Conservation (phyloP, 2,113 vertebrate genomes). For the Esox niger region DNA sequence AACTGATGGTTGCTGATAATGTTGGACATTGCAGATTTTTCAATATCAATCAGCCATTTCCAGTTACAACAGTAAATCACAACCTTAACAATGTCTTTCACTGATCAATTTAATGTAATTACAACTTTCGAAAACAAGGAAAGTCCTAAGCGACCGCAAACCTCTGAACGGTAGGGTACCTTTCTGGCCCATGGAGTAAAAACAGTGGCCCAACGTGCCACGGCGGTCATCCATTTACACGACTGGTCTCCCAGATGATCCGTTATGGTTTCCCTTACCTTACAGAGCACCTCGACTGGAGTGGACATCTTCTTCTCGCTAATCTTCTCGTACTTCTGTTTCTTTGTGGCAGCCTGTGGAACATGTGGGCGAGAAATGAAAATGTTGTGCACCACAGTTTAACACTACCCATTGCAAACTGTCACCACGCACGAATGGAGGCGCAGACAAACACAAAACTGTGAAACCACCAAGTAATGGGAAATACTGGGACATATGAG, state of each 20-base stretch:
- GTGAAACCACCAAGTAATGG: not conserved
- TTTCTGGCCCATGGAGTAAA: not conserved
- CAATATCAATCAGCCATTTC: too few relatives aligned
- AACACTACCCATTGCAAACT: not conserved
- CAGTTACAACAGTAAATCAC: too few relatives aligned
- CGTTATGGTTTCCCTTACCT: constrained; percentile 78
- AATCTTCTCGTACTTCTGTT: constrained; percentile 99
- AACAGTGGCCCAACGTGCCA: not conserved
- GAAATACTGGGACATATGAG: too few relatives aligned
- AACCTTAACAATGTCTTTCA: too few relatives aligned
- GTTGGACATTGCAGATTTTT: too few relatives aligned
- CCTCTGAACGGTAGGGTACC: too few relatives aligned
- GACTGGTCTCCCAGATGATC: too few relatives aligned
- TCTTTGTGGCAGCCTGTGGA: constrained; percentile 97
- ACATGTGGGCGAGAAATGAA: constrained; percentile 63
- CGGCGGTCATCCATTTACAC: not conserved
- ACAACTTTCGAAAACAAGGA: too few relatives aligned
- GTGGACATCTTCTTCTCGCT: constrained; percentile 99
- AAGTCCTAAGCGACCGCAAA: too few relatives aligned
- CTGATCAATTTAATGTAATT: too few relatives aligned
- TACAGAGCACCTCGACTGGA: constrained; percentile 98
- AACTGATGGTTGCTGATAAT: too few relatives aligned
- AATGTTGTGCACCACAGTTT: constrained; percentile 59
- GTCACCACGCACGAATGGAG: not conserved
- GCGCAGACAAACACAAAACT: not conserved